Base-by-base conservation (phyloP, 1,140 invertebrate species). In the Neodiprion lecontei region DNA sequence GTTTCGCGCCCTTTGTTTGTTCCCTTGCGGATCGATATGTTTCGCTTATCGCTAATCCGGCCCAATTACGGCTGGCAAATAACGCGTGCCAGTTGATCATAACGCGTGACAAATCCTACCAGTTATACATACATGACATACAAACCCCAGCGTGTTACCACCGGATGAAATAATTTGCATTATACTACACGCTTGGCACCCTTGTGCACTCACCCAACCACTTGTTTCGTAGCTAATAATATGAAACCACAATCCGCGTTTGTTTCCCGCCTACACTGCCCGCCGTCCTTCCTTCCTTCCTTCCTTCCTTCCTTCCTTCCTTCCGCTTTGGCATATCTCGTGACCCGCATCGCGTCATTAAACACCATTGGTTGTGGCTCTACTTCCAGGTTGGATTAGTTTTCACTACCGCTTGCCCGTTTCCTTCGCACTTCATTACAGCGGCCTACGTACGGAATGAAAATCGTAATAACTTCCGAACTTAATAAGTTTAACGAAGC, bases 81-180 rank as follows among this genome's bases (percentile, higher is more conserved):
- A 61, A 61, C 53, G 11, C 53, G n/a, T 61, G 53, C 11, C 3
- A 61, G 53, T 61, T 61, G 11, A 61, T 61, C 53, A 70, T 73
- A 78, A 80, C 73, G 76, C 75, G 75, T 80, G 78, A 81, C 78
- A 80, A 80, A 80, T 79, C 70, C 75, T 75, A 74, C 72, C 74
- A 77, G 74, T 78, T 75, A 9, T 61, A 61, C 28, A 40, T 5
- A 40, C 28, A 40, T 40, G 14, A 40, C 28, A 40, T 40, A 61
- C 53, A 61, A 61, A 61, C 53, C 53, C 8, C 53, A 3, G 5
- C 11, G 53, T 61, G 28, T 40, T 40, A 8, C 53, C 53, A 40
- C 5, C 28, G 28, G 28, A 5, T 61, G 53, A 9, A 61, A 61
- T 61, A 61, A 61, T 61, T 61, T 61, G 53, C n/a, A 17, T 61